Evolutionary conservation across 2,888 invertebrate species (phyloP).

Genomic region (Lochmaea crataegi): DNA sequence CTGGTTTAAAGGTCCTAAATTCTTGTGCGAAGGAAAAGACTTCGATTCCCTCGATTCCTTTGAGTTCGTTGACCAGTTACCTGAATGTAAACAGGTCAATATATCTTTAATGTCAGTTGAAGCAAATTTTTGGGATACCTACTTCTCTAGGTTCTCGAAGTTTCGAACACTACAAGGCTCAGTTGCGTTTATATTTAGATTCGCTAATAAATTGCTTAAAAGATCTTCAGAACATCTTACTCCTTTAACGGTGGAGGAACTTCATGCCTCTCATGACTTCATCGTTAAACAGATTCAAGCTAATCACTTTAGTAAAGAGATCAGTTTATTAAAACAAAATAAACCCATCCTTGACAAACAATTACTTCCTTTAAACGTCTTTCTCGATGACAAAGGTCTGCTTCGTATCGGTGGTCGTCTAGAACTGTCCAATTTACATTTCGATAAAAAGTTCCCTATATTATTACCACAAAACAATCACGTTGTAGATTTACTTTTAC

Average conservation of each 20-base stretch:
- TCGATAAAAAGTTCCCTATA: slow-evolving; percentile 41
- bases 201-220: neutral
- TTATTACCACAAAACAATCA: slow-evolving; percentile 39
- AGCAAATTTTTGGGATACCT: too few relatives aligned
- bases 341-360: neutral
- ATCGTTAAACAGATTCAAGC: neutral
- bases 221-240: neutral
- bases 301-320: neutral
- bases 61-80: too few relatives aligned
- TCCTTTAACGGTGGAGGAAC: neutral
- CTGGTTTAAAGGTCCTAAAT: too few relatives aligned
- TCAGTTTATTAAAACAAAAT: neutral
- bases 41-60: too few relatives aligned
- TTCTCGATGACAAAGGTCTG: slow-evolving; percentile 41
- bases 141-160: neutral
- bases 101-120: too few relatives aligned
- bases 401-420: slow-evolving; percentile 44
- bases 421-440: slow-evolving; percentile 30
- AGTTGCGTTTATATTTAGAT: neutral
- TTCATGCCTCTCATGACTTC: slow-evolving; percentile 5
- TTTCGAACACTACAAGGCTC: neutral
- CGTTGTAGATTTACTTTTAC: slow-evolving; percentile 40
- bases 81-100: too few relatives aligned
- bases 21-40: too few relatives aligned
- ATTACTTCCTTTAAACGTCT: slow-evolving; percentile 35